Conservation (phyloP, 2,797 vertebrate genomes). For the Chrosomus eos region DNA sequence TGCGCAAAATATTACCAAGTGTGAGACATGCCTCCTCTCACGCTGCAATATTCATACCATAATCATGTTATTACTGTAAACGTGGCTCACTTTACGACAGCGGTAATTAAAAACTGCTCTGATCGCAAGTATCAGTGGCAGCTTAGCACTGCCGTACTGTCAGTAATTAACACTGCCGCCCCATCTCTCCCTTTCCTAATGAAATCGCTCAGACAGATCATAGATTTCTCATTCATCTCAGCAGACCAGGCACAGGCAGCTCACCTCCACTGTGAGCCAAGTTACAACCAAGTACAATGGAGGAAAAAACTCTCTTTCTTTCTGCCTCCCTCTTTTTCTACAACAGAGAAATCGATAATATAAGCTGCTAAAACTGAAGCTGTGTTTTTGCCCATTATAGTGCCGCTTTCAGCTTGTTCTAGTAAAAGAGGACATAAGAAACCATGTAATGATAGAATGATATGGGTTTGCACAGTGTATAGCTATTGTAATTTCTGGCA, state of each 20-base stretch:
- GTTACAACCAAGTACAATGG: conserved; percentile 10
- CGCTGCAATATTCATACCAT: conserved; percentile 53
- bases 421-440: background rate
- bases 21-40: conserved; percentile 43
- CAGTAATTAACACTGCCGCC: conserved; percentile 47
- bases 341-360: conserved; percentile 16
- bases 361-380: conserved; percentile 20
- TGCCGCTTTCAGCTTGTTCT: background rate
- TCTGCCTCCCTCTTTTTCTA: conserved; percentile 12
- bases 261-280: conserved; percentile 8
- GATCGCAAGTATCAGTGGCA: conserved; percentile 42
- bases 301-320: background rate
- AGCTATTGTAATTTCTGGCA: conserved; percentile 41
- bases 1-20: conserved; percentile 46
- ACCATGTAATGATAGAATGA: conserved; percentile 37
- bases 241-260: background rate
- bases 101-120: conserved; percentile 57
- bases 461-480: conserved; percentile 22
- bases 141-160: conserved; percentile 47
- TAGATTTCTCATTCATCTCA: conserved; percentile 44
- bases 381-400: conserved; percentile 4
- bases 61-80: conserved; percentile 59
- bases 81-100: conserved; percentile 57
- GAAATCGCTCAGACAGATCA: conserved; percentile 54
- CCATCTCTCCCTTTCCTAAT: conserved; percentile 50